Percentiles rank a stretch among this genome's conserved stretches.
Conservation (phyloP, 2,797 vertebrate species). For the Sebastes hopkinsi region DNA sequence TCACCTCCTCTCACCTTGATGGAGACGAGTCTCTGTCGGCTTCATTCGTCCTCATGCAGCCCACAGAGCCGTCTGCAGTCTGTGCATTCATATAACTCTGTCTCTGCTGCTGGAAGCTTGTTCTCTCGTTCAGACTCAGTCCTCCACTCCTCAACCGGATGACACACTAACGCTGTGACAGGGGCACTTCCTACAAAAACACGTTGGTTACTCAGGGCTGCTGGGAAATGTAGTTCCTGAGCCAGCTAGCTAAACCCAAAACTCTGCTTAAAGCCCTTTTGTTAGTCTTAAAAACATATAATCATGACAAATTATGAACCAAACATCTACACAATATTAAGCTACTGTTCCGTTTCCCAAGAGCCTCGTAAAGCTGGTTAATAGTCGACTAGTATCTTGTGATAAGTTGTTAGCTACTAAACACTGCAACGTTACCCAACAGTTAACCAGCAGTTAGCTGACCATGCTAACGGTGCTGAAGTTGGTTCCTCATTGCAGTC, state of each 20-base stretch:
- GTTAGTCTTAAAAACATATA: not conserved
- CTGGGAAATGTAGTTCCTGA: constrained; percentile 73
- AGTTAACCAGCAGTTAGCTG: not conserved
- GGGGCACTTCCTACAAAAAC: constrained; percentile 80
- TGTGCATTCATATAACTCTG: constrained; percentile 34
- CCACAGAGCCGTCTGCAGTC: not conserved
- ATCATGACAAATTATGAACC: not conserved
- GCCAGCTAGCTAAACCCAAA: not conserved
- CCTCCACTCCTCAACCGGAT: constrained; percentile 76
- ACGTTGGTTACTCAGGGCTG: constrained; percentile 15
- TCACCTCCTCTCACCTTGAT: constrained; percentile 58
- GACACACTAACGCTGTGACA: constrained; percentile 50
- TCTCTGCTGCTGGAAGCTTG: constrained; percentile 16
- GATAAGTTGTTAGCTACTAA: not conserved
- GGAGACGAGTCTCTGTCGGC: not conserved
- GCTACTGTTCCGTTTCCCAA: fast-evolving
- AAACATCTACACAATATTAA: fast-evolving
- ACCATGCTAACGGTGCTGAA: constrained; percentile 12
- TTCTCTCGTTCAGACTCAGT: constrained; percentile 32
- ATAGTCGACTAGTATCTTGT: not conserved
- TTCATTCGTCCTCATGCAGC: constrained; percentile 31
- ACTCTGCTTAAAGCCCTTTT: not conserved
- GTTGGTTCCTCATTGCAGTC: constrained; percentile 21
- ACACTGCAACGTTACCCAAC: not conserved
- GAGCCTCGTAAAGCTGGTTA: not conserved